Evolutionary conservation across 2,113 vertebrate species (phyloP).

Genomic region (Donacobius atricapilla): DNA sequence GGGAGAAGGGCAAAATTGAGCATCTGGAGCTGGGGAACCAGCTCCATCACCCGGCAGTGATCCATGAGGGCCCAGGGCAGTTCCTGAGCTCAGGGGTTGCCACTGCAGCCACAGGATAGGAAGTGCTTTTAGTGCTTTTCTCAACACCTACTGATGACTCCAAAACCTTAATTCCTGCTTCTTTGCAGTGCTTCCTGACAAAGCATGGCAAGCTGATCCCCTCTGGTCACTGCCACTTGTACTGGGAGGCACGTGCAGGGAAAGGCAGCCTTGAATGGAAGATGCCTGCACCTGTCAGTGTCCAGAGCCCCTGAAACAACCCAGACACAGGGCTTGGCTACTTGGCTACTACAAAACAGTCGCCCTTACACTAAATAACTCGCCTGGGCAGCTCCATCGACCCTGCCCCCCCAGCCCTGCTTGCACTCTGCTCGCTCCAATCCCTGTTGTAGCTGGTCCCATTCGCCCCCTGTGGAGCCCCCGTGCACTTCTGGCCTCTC

Average conservation of each 20-base stretch:
- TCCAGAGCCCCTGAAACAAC: background rate
- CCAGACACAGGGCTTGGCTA: background rate
- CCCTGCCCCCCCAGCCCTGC: background rate
- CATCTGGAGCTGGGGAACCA: fast-evolving
- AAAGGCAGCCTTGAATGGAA: background rate
- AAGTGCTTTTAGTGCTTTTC: background rate
- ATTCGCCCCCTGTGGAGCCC: fast-evolving
- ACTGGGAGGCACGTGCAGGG: background rate
- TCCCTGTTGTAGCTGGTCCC: background rate
- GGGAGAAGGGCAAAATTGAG: background rate
- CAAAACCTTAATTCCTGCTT: background rate
- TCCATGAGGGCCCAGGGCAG: background rate
- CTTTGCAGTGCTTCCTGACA: background rate
- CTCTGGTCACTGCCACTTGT: background rate
- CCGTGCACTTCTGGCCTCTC: background rate
- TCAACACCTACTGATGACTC: background rate
- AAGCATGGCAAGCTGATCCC: background rate
- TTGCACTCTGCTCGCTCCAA: background rate
- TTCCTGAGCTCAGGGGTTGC: background rate
- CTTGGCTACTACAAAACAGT: background rate
- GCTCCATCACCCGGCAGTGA: background rate
- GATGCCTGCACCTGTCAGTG: fast-evolving
- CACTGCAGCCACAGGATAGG: background rate
- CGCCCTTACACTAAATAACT: background rate
- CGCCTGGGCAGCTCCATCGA: background rate